These are phyloP conservation scores for Polypterus bichir DNA, from an alignment of 2,113 vertebrate species.

Conservation along the genomic window DNA sequence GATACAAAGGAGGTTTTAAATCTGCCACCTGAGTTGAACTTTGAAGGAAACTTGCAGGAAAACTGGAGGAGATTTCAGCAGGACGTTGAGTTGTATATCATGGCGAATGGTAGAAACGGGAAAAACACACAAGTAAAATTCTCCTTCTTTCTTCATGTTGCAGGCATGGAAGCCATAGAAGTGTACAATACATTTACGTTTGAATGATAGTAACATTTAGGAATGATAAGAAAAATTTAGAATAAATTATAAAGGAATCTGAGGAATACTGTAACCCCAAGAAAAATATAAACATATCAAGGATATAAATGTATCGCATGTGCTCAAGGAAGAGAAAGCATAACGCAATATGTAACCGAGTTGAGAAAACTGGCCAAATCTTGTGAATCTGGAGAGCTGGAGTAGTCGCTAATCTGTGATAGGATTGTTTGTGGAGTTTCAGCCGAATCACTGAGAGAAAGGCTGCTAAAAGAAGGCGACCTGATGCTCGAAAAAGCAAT, in stretches of 20 bases:
- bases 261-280: constrained; percentile 1
- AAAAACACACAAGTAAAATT: neutral
- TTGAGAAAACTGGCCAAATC: neutral
- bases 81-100: neutral
- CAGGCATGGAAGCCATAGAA: neutral
- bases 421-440: neutral
- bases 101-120: neutral
- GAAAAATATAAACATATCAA: neutral
- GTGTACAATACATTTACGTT: neutral
- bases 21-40: neutral
- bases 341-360: neutral
- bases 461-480: neutral
- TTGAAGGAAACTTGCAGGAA: neutral
- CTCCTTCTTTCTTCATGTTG: neutral
- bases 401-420: neutral
- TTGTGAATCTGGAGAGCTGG: constrained; percentile 2
- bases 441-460: neutral
- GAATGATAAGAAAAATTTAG: neutral
- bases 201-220: neutral
- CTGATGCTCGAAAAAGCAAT: neutral
- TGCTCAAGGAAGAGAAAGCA: neutral
- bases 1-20: neutral
- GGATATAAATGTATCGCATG: neutral
- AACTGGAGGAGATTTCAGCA: neutral
- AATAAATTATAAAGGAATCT: neutral